Base-by-base conservation (phyloP, 2,888 invertebrate species). In the Patella ulyssiponensis region DNA sequence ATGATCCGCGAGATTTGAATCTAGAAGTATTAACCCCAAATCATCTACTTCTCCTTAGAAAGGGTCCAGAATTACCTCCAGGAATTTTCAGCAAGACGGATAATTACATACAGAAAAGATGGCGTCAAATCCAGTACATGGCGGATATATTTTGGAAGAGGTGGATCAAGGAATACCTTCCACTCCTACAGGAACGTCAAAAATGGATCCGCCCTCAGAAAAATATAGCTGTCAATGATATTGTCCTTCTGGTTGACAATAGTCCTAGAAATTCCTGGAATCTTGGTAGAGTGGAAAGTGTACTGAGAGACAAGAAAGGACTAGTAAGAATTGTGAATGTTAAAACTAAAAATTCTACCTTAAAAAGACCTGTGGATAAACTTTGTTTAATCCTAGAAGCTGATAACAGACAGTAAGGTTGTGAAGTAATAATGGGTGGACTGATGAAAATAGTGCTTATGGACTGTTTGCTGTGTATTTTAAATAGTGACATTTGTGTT, bases 121-220 rank as follows among this genome's bases (percentile, higher is more conserved):
- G 83, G 81, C 64, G 79, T 11, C 83, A 81, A 77, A 71, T 82
- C 11, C 81, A 83, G 70, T 80, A 82, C 69, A 17, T 81, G 20
- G 72, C 81, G 23, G 77, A 81, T 56, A 14, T 75, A 44, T 79
- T 78, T 58, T 79, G 81, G 80, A 72, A 53, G 15, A 71, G 80
- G 51, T 82, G 76, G 78, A 11, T 72, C 7, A 69, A 69, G 23
- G 78, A 80, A 71, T 79, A 79, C 75, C 54, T 80, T 17, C 73
- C 74, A 17, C 20, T 51, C 14, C 71, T 80, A 3, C 80, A 80
- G 33, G 69, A 71, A 70, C 52, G 80, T 20, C 74, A 71, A 52
- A 79, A 77, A 58, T 79, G 78, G 78, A 53, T 71, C 51, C 33
- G 20, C 33, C 14, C 5, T 14, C 71, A 71, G 53, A 23, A 23